Evolutionary conservation across 2,113 vertebrate genomes (phyloP), one percentile per base, ranked within the genome.

Genomic region (Pseudorasbora parva): DNA sequence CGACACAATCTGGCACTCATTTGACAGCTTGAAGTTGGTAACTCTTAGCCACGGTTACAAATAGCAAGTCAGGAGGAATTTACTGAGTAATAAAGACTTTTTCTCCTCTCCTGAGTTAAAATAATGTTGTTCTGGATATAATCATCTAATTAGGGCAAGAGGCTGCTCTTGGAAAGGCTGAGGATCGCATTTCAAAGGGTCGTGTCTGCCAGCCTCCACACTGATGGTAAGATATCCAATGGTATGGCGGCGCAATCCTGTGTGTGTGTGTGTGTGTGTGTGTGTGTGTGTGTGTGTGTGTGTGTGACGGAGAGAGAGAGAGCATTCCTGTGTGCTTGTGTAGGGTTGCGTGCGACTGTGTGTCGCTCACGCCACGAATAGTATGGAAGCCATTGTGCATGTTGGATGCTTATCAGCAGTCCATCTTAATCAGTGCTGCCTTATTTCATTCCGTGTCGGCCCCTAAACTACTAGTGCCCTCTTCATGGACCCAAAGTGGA

Each of bases 111-210:
- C 87, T 30, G 83, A 92, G 93, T 90, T 93, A 95, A 94, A 95
- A 95, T 94, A 94, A 95, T 93, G 93, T 94, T 94, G 92, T 92
- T 95, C 94, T 95, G 95, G 94, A 93, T 94, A 92, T 92, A 95
- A 95, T 95, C 94, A 95, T 93, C 92, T 92, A 91, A 90, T 93
- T 95, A 89, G 92, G 88, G 87, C 83, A 85, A 90, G 88, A 93
- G 94, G 94, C 92, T 93, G 93, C 91, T 92, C 93, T 92, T 93
- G 89, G 90, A 92, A 82, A 87, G 91, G 90, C 93, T 89, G 90
- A 82, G 91, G 93, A 94, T 96, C 93, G 78, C 89, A 94, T 96
- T 96, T 96, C 95, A 95, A 95, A 95, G 94, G 91, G 89, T 90
- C 81, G 85, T 89, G 94, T 92, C 93, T 93, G 91, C 92, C 92